Conservation (phyloP, 2,888 invertebrate genomes). For the Coleophora flavipennella region DNA sequence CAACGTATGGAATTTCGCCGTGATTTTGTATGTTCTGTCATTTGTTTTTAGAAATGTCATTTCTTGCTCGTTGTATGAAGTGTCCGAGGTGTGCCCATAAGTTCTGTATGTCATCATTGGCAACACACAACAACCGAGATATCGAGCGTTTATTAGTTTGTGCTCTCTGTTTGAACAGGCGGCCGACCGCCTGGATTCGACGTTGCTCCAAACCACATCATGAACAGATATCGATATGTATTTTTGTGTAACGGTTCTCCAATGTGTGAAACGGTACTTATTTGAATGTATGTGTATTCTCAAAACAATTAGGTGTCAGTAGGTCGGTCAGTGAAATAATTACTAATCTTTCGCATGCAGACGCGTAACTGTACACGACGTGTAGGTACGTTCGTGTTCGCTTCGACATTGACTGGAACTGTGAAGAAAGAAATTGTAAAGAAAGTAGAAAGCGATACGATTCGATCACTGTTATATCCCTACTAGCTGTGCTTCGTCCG, state of each 20-base stretch:
- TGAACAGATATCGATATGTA: background rate
- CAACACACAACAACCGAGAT: no score
- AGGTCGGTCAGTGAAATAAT: constrained; percentile 40
- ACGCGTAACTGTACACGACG: constrained; percentile 46
- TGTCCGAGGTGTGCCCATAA: no score
- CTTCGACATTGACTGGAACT: constrained; percentile 4
- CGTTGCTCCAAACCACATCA: background rate
- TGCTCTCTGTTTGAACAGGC: constrained; percentile 11
- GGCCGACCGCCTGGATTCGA: background rate
- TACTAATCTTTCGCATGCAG: constrained; percentile 39
- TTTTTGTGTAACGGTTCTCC: constrained; percentile 39
- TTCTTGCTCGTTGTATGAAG: no score
- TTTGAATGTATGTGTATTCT: constrained; percentile 25
- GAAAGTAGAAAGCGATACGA: no score
- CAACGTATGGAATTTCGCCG: no score
- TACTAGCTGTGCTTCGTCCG: no score
- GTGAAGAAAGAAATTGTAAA: background rate
- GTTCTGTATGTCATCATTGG: no score
- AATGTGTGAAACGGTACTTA: constrained; percentile 7
- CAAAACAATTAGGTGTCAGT: constrained; percentile 58
- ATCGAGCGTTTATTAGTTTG: no score
- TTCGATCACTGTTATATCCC: no score
- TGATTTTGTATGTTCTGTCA: no score
- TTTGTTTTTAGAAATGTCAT: no score
- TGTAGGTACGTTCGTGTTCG: background rate